Evolutionary conservation across 1,140 invertebrate species (phyloP).

Genomic region (Drosophila neocordata): DNA sequence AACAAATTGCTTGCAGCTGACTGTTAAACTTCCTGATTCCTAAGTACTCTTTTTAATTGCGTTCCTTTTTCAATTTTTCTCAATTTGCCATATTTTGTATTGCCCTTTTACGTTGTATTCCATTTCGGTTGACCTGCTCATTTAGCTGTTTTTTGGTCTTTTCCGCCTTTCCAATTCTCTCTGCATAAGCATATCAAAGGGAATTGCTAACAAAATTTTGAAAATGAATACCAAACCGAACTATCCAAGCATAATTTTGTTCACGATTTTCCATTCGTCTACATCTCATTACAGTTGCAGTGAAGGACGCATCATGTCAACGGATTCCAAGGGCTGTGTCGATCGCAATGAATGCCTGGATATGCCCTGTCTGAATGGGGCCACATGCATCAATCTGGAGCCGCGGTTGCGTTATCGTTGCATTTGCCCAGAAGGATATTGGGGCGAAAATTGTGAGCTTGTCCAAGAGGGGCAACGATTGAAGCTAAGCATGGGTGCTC

Average conservation of each 20-base stretch:
- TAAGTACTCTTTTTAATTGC: no score
- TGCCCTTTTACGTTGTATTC: no score
- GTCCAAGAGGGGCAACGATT: slow-evolving; percentile 86
- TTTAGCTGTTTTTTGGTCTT: no score
- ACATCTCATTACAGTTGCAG: slow-evolving; percentile 83
- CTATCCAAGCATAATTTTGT: slow-evolving; percentile 24
- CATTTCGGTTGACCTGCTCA: no score
- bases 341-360: slow-evolving; percentile 86
- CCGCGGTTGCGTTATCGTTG: slow-evolving; percentile 84
- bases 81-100: no score
- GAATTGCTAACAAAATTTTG: background rate
- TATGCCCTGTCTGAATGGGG: slow-evolving; percentile 86
- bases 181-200: no score
- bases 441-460: slow-evolving; percentile 87
- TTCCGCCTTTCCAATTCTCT: no score
- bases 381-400: slow-evolving; percentile 85
- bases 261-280: background rate
- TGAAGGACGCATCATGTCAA: slow-evolving; percentile 85
- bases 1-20: no score
- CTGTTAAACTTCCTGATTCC: no score
- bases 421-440: slow-evolving; percentile 86
- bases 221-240: background rate
- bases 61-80: no score
- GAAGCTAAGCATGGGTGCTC: slow-evolving; percentile 85
- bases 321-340: slow-evolving; percentile 85